Conservation (phyloP, 2,888 invertebrate genomes). For the Elegia similella region DNA sequence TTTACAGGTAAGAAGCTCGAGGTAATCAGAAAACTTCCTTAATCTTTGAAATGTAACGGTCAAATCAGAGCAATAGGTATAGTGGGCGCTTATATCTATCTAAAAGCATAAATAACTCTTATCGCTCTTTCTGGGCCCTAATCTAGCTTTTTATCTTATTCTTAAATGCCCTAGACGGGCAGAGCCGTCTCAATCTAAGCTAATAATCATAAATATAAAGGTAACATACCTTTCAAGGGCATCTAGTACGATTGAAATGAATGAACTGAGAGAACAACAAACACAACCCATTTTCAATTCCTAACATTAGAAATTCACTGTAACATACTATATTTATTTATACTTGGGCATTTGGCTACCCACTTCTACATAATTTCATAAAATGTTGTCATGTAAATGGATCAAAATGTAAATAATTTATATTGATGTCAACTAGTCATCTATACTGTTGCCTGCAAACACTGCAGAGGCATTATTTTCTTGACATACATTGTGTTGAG, state of each 20-base stretch:
- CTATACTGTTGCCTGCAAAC: not conserved
- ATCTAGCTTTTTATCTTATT: too few species aligned
- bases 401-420: not conserved
- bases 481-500: too few species aligned
- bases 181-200: too few species aligned
- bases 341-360: slow-evolving; percentile 5
- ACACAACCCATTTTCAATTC: slow-evolving; percentile 64
- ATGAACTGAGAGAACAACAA: slow-evolving; percentile 63
- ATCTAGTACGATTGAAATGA: slow-evolving; percentile 60
- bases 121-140: too few species aligned
- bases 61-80: too few species aligned
- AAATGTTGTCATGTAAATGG: not conserved
- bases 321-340: slow-evolving; percentile 1
- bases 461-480: too few species aligned
- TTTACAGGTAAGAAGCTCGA: too few species aligned
- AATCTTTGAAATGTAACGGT: not conserved
- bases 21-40: too few species aligned
- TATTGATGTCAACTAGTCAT: not conserved
- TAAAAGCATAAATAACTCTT: too few species aligned
- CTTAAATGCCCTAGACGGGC: too few species aligned
- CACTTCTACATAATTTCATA: not conserved
- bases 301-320: slow-evolving; percentile 29
- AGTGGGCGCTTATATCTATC: too few species aligned
- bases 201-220: not conserved
- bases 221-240: slow-evolving; percentile 60